Conservation (phyloP, 2,113 vertebrate species). For the Bostrychus sinensis region DNA sequence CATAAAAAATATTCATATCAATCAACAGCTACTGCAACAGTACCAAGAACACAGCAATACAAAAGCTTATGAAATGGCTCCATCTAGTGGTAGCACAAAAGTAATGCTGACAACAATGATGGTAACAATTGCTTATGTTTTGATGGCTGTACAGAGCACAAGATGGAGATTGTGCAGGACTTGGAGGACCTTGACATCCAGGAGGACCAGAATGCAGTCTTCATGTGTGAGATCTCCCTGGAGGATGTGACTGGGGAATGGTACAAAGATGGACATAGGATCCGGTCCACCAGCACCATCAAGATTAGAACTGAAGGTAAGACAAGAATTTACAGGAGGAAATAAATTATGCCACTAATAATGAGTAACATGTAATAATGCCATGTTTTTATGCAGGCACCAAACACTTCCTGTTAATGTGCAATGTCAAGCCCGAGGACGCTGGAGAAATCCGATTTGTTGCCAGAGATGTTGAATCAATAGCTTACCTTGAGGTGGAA, state of each 20-base stretch:
- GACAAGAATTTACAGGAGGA: neutral
- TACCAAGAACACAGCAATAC: neutral
- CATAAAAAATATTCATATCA: no score
- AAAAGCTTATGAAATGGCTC: neutral
- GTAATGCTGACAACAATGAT: neutral
- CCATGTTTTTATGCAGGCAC: constrained; percentile 78
- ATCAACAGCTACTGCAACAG: no score
- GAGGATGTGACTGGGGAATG: constrained; percentile 82
- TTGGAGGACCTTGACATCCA: constrained; percentile 81
- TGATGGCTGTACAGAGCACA: constrained; percentile 77
- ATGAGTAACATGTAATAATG: no score
- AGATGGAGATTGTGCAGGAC: constrained; percentile 78
- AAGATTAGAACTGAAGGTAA: constrained; percentile 92
- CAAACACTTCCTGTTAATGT: constrained; percentile 89
- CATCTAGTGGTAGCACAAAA: constrained; percentile 29
- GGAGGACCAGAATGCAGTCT: constrained; percentile 89
- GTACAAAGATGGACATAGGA: constrained; percentile 81
- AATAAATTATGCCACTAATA: no score
- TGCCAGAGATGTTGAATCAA: constrained; percentile 79
- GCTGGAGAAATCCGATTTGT: constrained; percentile 85
- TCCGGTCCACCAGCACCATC: constrained; percentile 79
- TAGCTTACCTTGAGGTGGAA: constrained; percentile 84
- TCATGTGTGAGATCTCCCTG: constrained; percentile 88
- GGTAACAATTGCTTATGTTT: neutral
- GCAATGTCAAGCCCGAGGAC: constrained; percentile 82